phyloP scores from a whole-genome alignment of 2,797 vertebrate species.

The Apodemus agrarius region DNA sequence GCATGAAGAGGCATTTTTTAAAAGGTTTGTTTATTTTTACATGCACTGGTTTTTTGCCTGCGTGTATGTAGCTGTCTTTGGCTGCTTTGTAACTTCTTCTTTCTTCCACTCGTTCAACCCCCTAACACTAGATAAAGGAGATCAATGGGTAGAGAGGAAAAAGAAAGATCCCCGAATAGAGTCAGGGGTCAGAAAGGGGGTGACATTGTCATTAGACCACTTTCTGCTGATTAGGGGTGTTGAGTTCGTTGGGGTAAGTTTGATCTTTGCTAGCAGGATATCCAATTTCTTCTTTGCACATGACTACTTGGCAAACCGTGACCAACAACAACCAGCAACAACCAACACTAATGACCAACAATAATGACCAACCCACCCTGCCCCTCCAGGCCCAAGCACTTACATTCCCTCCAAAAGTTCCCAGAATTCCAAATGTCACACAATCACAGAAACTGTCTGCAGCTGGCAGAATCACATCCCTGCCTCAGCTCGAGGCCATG shows the following conservation, averaged over 20 bases:
- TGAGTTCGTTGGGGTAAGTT: not conserved
- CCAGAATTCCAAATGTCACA: not conserved
- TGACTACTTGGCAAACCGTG: not conserved
- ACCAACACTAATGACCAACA: not conserved
- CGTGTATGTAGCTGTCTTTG: not conserved
- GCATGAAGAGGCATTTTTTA: not conserved
- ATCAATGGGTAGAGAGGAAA: not conserved
- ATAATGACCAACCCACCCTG: not conserved
- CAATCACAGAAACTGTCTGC: not conserved
- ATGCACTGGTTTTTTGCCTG: not conserved
- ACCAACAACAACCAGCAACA: not conserved
- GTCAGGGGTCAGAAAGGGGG: not conserved
- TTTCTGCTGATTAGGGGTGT: not conserved
- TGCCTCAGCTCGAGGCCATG: not conserved
- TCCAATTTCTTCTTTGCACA: not conserved
- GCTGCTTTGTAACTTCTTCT: not conserved
- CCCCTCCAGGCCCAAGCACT: not conserved
- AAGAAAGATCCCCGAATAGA: not conserved
- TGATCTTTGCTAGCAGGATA: not conserved
- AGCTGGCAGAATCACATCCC: not conserved
- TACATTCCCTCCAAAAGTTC: not conserved
- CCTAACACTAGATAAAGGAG: not conserved
- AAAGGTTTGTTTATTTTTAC: not conserved
- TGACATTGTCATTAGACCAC: not conserved
- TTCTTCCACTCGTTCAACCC: not conserved